Evolutionary conservation across 2,113 vertebrate genomes (phyloP), one percentile per base, ranked within the genome.

Genomic region (Hippolais icterina): DNA sequence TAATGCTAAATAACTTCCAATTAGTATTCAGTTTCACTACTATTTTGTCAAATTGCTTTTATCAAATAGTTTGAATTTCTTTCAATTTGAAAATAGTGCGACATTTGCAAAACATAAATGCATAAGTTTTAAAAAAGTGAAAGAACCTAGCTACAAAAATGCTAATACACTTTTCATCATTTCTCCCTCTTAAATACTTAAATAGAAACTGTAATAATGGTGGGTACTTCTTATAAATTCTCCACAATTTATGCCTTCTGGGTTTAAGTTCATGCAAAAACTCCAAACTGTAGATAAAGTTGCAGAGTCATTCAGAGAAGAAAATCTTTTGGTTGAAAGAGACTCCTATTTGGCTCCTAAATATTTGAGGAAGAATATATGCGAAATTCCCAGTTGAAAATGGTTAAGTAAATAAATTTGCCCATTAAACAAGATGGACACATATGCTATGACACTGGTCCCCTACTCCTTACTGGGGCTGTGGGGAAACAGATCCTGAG

Each of bases 381-480:
- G 20, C 18, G 19, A 53, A 86, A 28, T 41, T 65, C 25, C 15
- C 44, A 15, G 2, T 2, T 88, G 18, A 10, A 68, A 83, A 27
- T 37, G 10, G 1, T 27, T 42, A 72, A 27, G 16, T 11, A 9
- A 23, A 25, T 0, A 5, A 49, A 31, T 22, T 44, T 83, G 3
- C 16, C n/a, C 3, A 15, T 9, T 42, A 25, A 74, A 50, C 0
- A 5, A 59, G 24, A 28, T 1, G 0, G 22, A 27, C 2, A 8
- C 11, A 3, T 12, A 10, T 3, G 7, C 17, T 69, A 5, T 57
- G 9, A 2, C 17, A 16, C 5, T 25, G 33, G 15, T 29, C 29
- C 20, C 11, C 8, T 69, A 18, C 4, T 77, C 19, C 9, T 72
- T 59, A 24, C 5, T 49, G 21, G 35, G 41, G 5, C 21, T 81